Evolutionary conservation across 2,113 vertebrate genomes (phyloP).

Genomic region (Desmodus rotundus): DNA sequence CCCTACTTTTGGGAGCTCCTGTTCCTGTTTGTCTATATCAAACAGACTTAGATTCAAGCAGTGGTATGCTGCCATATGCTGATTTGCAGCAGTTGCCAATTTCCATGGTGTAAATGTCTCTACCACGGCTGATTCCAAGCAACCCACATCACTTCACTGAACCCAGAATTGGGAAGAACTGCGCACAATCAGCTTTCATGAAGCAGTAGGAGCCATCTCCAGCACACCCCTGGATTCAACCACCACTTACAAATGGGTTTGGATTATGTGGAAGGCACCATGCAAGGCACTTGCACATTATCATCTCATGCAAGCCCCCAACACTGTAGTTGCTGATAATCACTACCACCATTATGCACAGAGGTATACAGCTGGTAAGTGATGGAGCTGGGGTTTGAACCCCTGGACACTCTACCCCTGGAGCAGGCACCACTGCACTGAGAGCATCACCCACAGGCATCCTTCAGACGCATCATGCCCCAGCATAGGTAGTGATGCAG

Average conservation of each 20-base stretch:
- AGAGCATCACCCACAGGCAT: too few relatives aligned
- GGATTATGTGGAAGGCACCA: neutral
- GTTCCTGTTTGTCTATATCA: neutral
- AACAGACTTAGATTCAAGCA: neutral
- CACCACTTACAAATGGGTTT: too few relatives aligned
- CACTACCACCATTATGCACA: neutral
- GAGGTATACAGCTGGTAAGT: neutral
- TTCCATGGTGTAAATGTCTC: neutral
- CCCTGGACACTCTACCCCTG: fast-evolving
- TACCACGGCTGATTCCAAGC: neutral
- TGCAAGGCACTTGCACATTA: neutral
- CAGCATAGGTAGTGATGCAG: fast-evolving
- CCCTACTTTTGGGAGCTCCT: neutral
- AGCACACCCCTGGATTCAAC: neutral
- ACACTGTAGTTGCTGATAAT: neutral
- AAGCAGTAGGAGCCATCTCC: neutral
- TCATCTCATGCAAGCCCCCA: neutral
- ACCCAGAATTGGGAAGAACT: neutral
- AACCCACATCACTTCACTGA: neutral
- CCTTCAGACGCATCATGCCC: neutral
- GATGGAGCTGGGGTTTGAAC: too few relatives aligned
- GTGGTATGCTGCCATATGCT: too few relatives aligned
- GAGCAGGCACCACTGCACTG: neutral
- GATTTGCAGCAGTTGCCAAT: neutral
- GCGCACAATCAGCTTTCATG: neutral